Base-by-base conservation (phyloP, 2,888 invertebrate genomes). In the Campaea margaritaria region DNA sequence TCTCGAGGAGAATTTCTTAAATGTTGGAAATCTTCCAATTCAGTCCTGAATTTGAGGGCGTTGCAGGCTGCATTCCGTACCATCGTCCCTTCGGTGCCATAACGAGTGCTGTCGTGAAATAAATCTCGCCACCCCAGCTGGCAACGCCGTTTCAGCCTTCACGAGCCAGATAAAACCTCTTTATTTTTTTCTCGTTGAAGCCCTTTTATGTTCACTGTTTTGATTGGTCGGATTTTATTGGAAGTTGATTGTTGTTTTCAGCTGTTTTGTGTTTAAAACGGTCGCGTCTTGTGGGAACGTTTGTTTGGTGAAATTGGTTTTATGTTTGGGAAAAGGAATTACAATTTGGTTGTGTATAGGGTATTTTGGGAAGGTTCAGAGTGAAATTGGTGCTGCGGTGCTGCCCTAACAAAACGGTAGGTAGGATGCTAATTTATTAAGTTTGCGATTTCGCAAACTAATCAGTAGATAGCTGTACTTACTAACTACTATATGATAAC, bases 81-180 rank as follows among this genome's bases (percentile, higher is more conserved):
- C 71, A 75, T 72, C 74, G 81, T 89, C 90, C 90, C 90, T 86
- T 86, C 75, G 86, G 90, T 83, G 79, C 88, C 82, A 83, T 90
- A 89, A 89, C 89, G 87, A 84, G 84, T 82, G 71, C 81, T 86
- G 88, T 89, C 87, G 80, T 85, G 87, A 88, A 83, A 91, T 91
- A 91, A 91, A 91, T 91, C 91, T 90, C 83, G 67, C 84, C 86
- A 83, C 91, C 91, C 91, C 81, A 70, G 75, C 73, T 76, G 81
- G 78, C 74, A 66, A 62, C 69, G 81, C 77, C 79, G 74, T 77
- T 81, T 79, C 85, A 86, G 85, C 83, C 85, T 86, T 88, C 88
- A 86, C 80, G 76, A 79, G 67, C 71, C 68, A 86, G 85, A 87
- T 88, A 87, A 89, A 90, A 85, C 85, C 84, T 84, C 87, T 89